A percentile compares a stretch with the other conserved stretches of the same genome.
phyloP scores from a whole-genome alignment of 2,113 vertebrate species.

The Cacatua alba region DNA sequence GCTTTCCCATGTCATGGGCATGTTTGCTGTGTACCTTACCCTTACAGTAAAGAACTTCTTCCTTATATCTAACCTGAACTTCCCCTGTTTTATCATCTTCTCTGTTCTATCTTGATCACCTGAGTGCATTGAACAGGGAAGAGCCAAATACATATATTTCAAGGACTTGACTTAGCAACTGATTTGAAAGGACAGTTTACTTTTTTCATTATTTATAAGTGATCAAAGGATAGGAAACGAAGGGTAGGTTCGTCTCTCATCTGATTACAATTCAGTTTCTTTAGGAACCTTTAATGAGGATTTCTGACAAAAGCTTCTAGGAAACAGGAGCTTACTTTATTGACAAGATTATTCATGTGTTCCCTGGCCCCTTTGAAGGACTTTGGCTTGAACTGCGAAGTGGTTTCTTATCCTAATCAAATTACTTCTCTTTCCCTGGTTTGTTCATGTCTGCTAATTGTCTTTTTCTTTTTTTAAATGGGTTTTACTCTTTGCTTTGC shows the following conservation, averaged over 20 bases:
- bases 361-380: background rate
- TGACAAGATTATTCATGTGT: background rate
- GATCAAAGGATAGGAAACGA: background rate
- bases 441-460: background rate
- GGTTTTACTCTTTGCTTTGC: background rate
- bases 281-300: constrained; percentile 24
- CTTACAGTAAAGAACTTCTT: background rate
- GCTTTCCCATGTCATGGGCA: too few relatives aligned
- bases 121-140: background rate
- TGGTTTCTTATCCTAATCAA: background rate
- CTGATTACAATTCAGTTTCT: background rate
- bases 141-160: background rate
- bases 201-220: background rate
- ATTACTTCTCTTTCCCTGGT: background rate
- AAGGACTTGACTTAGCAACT: background rate
- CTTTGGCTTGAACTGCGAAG: background rate
- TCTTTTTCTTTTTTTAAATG: background rate
- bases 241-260: background rate
- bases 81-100: background rate
- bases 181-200: background rate
- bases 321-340: background rate
- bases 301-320: constrained; percentile 28
- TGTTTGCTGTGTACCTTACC: background rate
- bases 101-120: background rate
- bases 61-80: background rate